phyloP scores from a whole-genome alignment of 2,797 vertebrate species.

The Poliocrania exsul region DNA sequence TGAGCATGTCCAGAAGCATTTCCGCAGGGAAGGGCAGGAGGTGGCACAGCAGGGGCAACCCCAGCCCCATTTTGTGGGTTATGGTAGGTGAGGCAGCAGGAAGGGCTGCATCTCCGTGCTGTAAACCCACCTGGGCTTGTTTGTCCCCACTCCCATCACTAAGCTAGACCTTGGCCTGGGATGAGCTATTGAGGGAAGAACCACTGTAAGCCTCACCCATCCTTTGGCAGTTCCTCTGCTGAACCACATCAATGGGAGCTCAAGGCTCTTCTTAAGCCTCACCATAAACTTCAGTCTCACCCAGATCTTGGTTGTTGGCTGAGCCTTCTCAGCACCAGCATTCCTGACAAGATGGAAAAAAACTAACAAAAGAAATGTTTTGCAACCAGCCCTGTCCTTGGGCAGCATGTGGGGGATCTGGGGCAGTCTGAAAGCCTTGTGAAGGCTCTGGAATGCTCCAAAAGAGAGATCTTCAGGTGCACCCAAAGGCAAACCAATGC shows the following conservation, averaged over 20 bases:
- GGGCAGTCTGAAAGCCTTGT: not conserved
- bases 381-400: not conserved
- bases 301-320: not conserved
- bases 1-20: not conserved
- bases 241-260: not conserved
- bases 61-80: accelerated
- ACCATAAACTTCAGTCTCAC: not conserved
- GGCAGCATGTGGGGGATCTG: not conserved
- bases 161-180: not conserved
- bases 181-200: not conserved
- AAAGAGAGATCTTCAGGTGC: not conserved
- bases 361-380: not conserved
- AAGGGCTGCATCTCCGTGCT: not conserved
- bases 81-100: not conserved
- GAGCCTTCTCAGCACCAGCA: not conserved
- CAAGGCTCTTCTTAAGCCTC: not conserved
- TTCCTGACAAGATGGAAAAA: not conserved
- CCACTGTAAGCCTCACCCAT: not conserved
- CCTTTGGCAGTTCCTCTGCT: not conserved
- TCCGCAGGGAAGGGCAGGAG: not conserved
- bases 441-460: not conserved
- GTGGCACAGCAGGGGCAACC: not conserved
- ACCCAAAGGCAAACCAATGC: not conserved
- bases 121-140: not conserved
- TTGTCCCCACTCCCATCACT: not conserved